Evolutionary conservation across 2,113 vertebrate species (phyloP).

Genomic region (Sclerurus mexicanus): DNA sequence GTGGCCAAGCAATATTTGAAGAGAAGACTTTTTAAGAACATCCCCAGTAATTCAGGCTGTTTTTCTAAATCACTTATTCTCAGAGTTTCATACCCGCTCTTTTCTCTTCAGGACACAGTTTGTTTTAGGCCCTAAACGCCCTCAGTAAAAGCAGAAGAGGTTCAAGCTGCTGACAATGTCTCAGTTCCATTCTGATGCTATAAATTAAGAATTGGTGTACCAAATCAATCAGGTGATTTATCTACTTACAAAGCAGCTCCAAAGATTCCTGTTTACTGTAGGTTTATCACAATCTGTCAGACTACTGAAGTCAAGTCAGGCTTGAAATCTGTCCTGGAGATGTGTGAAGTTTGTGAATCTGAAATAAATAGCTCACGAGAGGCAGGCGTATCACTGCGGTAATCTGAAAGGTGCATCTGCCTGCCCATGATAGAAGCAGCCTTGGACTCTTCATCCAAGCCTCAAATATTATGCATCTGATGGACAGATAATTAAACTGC

Average conservation of each 20-base stretch:
- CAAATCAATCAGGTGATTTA: background rate
- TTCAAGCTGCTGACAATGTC: background rate
- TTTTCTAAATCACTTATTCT: background rate
- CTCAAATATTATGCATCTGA: background rate
- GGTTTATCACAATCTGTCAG: background rate
- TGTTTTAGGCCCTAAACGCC: background rate
- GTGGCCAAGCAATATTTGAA: background rate
- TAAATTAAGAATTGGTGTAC: background rate
- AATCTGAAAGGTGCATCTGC: conserved; percentile 1
- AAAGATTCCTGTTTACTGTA: background rate
- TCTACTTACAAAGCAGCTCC: background rate
- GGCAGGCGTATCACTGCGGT: background rate
- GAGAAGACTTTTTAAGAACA: background rate
- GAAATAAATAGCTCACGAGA: background rate
- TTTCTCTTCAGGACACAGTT: background rate
- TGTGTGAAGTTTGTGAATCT: background rate
- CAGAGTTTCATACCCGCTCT: background rate
- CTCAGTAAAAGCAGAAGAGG: background rate
- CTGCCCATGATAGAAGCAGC: background rate
- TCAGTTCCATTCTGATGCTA: background rate
- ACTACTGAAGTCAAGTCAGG: conserved; percentile 8
- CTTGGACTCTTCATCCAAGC: background rate
- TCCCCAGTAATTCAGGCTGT: background rate
- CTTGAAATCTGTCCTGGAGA: conserved; percentile 10
- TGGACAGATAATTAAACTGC: background rate